Conservation (phyloP, 2,797 vertebrate species). For the Heterohyrax brucei region DNA sequence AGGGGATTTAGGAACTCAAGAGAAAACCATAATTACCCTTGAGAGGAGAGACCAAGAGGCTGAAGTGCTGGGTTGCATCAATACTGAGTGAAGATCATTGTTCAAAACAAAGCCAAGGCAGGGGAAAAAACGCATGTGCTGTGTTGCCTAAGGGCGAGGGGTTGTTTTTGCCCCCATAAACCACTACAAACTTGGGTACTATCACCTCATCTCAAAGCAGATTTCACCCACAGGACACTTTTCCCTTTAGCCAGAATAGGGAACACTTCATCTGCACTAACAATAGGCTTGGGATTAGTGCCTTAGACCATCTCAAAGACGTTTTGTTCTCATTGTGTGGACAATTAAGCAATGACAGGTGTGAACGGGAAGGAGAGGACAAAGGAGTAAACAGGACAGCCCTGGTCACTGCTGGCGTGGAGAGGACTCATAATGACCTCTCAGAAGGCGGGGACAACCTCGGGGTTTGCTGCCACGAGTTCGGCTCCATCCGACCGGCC, state of each 20-base stretch:
- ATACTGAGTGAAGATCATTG: not conserved
- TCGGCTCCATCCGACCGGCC: not conserved
- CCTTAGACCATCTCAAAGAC: not conserved
- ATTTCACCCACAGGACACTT: not conserved
- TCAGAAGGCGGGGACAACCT: not conserved
- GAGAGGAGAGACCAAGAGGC: not conserved
- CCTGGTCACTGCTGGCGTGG: rapidly evolving
- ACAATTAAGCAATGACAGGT: not conserved
- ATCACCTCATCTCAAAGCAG: not conserved
- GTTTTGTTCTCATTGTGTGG: not conserved
- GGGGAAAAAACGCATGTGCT: not conserved
- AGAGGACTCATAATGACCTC: not conserved
- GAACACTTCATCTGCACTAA: not conserved
- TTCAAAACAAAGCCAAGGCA: not conserved
- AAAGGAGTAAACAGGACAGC: not conserved
- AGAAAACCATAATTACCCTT: not conserved
- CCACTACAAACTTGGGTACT: no score
- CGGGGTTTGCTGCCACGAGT: not conserved
- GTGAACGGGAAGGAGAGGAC: not conserved
- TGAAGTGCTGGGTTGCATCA: not conserved
- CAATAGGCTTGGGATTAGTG: not conserved
- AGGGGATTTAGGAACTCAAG: not conserved
- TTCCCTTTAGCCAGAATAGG: not conserved
- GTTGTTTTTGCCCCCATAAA: rapidly evolving
- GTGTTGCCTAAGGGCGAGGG: not conserved